Percentiles rank a stretch among this genome's conserved stretches.
Evolutionary conservation across 35 echinoderm and acorn worm genomes (phyloP).

Genomic region (Lytechinus variegatus): DNA sequence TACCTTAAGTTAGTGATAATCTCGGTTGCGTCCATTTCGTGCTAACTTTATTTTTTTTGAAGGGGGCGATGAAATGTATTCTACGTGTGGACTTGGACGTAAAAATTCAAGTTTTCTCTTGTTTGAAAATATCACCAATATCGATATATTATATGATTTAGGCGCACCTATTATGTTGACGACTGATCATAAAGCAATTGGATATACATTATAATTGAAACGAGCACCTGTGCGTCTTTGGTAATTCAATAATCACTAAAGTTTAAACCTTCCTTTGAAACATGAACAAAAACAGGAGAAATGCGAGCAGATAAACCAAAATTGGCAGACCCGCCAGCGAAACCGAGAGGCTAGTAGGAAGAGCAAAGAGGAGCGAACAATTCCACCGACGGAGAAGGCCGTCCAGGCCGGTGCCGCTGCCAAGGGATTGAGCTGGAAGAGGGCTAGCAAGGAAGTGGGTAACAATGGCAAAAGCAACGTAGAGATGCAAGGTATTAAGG

Average conservation of each 20-base stretch:
- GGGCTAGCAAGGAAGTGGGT: conserved; percentile 10
- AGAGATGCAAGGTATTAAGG: conserved; percentile 39
- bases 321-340: conserved; percentile 58
- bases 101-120: too few species aligned
- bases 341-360: conserved; percentile 17
- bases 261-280: background rate
- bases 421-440: conserved; percentile 36
- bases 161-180: background rate
- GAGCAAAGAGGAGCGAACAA: background rate
- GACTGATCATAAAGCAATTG: background rate
- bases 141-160: background rate
- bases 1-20: too few species aligned
- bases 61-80: too few species aligned
- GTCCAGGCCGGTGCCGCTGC: conserved; percentile 37
- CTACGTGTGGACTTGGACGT: too few species aligned
- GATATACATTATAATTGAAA: background rate
- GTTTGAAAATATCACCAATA: too few species aligned
- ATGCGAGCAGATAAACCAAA: conserved; percentile 69
- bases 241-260: background rate
- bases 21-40: too few species aligned
- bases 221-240: background rate
- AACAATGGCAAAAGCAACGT: conserved; percentile 11
- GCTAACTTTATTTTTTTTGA: too few species aligned
- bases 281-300: conserved; percentile 36
- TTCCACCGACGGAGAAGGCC: conserved; percentile 42